These are phyloP conservation scores for Potamilus streckersoni DNA, from an alignment of 1,140 invertebrate genomes.

Conservation along the genomic window DNA sequence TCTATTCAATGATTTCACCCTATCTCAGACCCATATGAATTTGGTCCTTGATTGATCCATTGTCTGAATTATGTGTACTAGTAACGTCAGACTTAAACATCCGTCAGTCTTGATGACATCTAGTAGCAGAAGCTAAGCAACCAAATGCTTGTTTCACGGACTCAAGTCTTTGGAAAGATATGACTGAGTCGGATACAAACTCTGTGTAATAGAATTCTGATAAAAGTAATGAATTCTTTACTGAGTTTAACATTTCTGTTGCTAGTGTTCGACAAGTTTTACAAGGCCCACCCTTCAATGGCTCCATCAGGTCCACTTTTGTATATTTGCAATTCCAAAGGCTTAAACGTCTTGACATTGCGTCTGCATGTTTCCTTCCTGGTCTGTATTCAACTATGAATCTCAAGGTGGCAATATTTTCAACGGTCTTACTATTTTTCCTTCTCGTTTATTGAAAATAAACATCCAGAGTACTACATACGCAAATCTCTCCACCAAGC, in stretches of 20 bases:
- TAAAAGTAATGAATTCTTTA: neutral
- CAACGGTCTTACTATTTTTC: slow-evolving; percentile 42
- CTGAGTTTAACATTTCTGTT: neutral
- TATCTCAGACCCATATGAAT: too few species aligned
- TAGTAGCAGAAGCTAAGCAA: neutral
- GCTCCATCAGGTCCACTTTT: neutral
- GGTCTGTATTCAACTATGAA: slow-evolving; percentile 40
- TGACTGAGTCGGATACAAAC: neutral
- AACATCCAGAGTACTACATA: slow-evolving; percentile 23
- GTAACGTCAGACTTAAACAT: neutral
- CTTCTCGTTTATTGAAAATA: slow-evolving; percentile 12
- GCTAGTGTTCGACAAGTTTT: neutral
- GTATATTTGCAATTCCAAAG: neutral
- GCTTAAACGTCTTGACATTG: slow-evolving; percentile 15
- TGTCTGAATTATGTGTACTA: too few species aligned
- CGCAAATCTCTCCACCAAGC: slow-evolving; percentile 20
- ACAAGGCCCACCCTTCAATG: neutral
- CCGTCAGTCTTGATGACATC: neutral
- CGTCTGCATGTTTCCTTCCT: slow-evolving; percentile 41
- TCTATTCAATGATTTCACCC: too few species aligned
- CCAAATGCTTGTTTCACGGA: neutral
- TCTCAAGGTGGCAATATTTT: slow-evolving; percentile 34
- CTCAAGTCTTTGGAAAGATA: too few species aligned
- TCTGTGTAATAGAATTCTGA: too few species aligned
- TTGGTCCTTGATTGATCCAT: too few species aligned